These are phyloP conservation scores for Neoaliturus tenellus DNA, from an alignment of 2,888 invertebrate genomes.

Conservation along the genomic window DNA sequence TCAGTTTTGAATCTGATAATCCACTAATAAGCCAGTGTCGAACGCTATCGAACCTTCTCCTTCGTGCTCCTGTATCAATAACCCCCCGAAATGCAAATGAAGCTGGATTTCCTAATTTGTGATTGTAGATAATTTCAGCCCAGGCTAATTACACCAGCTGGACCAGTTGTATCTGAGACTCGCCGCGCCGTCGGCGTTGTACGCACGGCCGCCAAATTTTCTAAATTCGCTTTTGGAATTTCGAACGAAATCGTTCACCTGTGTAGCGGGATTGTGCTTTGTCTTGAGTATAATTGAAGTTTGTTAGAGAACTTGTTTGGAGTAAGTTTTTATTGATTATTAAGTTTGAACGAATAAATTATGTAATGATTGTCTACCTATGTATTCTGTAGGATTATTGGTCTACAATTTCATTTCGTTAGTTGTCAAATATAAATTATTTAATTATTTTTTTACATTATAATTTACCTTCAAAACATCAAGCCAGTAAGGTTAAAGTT, in stretches of 20 bases:
- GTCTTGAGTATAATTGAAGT: too few species aligned
- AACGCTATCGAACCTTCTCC: background rate
- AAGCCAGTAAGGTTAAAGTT: too few species aligned
- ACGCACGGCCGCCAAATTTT: slow-evolving; percentile 30
- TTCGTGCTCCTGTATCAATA: slow-evolving; percentile 12
- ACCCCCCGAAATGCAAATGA: slow-evolving; percentile 28
- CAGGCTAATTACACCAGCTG: slow-evolving; percentile 9
- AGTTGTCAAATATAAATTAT: too few species aligned
- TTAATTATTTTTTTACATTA: too few species aligned
- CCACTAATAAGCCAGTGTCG: background rate
- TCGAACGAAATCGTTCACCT: background rate
- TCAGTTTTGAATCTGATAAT: background rate
- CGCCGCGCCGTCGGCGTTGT: background rate
- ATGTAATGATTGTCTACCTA: too few species aligned
- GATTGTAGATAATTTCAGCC: slow-evolving; percentile 32
- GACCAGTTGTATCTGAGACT: slow-evolving; percentile 4
- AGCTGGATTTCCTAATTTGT: slow-evolving; percentile 8
- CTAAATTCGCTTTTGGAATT: slow-evolving; percentile 23
- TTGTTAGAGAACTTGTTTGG: too few species aligned
- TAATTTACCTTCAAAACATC: too few species aligned
- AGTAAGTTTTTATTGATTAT: too few species aligned
- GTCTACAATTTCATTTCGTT: too few species aligned
- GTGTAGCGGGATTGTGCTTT: too few species aligned
- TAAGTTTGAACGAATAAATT: too few species aligned
- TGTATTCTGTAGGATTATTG: too few species aligned